Percentiles rank a stretch among this genome's conserved stretches.
Conservation (phyloP, 2,113 vertebrate genomes). For the Cettia cetti region DNA sequence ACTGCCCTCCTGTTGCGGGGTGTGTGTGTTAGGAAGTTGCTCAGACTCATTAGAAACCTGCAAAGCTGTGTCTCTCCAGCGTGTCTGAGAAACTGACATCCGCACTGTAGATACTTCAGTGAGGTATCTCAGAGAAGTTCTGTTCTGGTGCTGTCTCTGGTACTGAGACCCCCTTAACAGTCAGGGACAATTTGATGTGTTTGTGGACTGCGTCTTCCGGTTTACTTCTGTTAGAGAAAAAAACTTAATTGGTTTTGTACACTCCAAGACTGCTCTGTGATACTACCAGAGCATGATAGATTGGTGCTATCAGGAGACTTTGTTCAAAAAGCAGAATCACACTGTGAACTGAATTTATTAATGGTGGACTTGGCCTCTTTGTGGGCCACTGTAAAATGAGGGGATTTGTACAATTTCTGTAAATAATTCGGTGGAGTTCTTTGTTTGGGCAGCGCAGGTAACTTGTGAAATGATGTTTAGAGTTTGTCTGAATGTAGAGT, state of each 20-base stretch:
- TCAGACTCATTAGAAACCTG: background rate
- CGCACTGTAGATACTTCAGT: fast-evolving
- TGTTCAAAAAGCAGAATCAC: background rate
- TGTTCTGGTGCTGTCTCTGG: background rate
- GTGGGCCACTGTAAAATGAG: background rate
- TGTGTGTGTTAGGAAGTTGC: background rate
- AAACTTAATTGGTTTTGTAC: fast-evolving
- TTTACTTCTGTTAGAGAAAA: background rate
- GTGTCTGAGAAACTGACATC: background rate
- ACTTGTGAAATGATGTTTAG: background rate
- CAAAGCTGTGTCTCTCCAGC: background rate
- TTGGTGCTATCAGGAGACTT: background rate
- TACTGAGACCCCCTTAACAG: background rate
- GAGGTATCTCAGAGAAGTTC: background rate
- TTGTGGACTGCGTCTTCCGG: background rate
- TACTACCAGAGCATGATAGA: background rate
- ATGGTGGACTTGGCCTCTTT: background rate
- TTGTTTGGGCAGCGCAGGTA: background rate
- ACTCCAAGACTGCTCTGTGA: background rate
- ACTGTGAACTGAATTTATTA: background rate
- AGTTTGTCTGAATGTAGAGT: background rate
- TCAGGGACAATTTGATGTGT: fast-evolving
- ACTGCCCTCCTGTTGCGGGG: background rate
- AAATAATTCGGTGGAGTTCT: background rate
- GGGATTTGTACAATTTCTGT: background rate